Conservation (phyloP, 2,113 vertebrate genomes). For the Piaya cayana region DNA sequence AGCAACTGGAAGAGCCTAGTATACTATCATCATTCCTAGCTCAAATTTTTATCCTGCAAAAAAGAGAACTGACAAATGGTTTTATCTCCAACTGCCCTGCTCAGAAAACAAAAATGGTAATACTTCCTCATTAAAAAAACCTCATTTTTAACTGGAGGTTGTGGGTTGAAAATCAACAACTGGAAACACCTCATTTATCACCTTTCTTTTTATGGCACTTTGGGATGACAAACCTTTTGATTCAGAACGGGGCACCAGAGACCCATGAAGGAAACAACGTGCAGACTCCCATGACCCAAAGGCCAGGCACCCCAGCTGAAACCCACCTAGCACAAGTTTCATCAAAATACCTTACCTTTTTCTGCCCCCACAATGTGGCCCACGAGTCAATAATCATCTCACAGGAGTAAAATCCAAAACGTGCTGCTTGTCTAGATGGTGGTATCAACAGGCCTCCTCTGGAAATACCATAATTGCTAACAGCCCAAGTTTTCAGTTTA, state of each 20-base stretch:
- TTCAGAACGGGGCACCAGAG: neutral
- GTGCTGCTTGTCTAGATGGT: accelerated
- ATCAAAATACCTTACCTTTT: neutral
- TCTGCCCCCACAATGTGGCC: accelerated
- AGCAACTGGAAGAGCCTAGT: neutral
- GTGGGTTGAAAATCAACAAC: neutral
- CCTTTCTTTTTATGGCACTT: neutral
- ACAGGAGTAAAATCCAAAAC: neutral
- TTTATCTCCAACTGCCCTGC: neutral
- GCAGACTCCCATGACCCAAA: neutral
- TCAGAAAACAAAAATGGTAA: neutral
- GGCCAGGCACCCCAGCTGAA: neutral
- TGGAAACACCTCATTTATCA: accelerated
- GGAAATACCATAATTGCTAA: neutral
- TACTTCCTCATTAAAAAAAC: neutral
- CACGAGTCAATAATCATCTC: neutral
- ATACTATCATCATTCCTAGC: neutral
- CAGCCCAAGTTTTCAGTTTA: neutral
- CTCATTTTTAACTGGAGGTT: accelerated
- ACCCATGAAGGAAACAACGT: neutral
- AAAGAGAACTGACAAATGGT: accelerated
- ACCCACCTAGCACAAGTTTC: accelerated
- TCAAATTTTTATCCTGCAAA: neutral
- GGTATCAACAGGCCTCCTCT: neutral
- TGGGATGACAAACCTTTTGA: neutral